These are phyloP conservation scores for Sceloporus undulatus DNA, from an alignment of 2,113 vertebrate species.

Conservation along the genomic window DNA sequence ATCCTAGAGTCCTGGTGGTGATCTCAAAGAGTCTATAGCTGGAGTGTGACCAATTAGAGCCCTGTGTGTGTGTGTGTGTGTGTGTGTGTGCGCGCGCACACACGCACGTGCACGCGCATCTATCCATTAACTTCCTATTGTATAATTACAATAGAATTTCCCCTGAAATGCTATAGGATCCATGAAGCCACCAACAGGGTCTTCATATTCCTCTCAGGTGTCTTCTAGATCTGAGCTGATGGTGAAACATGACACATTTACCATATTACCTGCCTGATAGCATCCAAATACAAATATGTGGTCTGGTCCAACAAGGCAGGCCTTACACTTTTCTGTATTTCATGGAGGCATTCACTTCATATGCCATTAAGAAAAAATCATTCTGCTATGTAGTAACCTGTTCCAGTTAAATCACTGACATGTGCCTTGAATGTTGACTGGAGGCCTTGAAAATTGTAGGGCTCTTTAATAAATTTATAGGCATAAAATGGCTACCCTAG, in stretches of 20 bases:
- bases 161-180: too few species aligned
- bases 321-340: neutral
- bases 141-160: too few species aligned
- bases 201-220: neutral
- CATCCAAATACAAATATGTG: neutral
- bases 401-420: slow-evolving; percentile 52
- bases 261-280: neutral
- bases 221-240: neutral
- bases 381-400: slow-evolving; percentile 12
- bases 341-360: slow-evolving; percentile 9
- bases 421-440: slow-evolving; percentile 65
- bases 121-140: too few species aligned
- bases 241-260: neutral
- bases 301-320: neutral
- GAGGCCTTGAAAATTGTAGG: slow-evolving; percentile 50
- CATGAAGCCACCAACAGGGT: neutral
- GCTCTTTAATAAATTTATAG: slow-evolving; percentile 33
- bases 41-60: too few species aligned
- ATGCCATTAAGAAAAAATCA: neutral
- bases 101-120: too few species aligned
- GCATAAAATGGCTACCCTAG: slow-evolving; percentile 34
- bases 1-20: too few species aligned
- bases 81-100: too few species aligned
- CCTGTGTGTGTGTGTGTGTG: too few species aligned
- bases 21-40: too few species aligned